Evolutionary conservation across 2,888 invertebrate genomes (phyloP).

Genomic region (Hoplodrina blanda): DNA sequence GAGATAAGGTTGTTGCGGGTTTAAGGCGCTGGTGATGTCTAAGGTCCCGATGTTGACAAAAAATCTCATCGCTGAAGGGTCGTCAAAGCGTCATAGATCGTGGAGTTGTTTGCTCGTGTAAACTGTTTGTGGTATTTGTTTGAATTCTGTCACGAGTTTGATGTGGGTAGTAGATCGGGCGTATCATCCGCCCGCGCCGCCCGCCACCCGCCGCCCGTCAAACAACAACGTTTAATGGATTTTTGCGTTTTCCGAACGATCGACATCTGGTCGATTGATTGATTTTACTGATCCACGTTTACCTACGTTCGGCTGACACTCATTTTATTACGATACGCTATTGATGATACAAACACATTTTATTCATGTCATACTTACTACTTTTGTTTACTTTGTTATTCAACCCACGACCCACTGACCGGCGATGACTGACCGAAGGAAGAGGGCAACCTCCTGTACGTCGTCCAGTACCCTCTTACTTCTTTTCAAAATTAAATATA

Average conservation of each 20-base stretch:
- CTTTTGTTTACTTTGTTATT: too few species aligned
- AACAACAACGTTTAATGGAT: conserved; percentile 69
- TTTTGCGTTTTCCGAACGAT: conserved; percentile 61
- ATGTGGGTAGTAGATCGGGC: conserved; percentile 57
- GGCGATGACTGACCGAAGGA: too few species aligned
- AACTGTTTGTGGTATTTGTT: conserved; percentile 76
- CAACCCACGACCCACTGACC: too few species aligned
- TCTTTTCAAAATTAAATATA: too few species aligned
- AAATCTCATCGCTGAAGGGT: conserved; percentile 72
- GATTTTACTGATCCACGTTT: conserved; percentile 23
- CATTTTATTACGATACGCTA: background rate
- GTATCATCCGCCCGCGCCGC: conserved; percentile 47
- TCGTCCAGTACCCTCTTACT: too few species aligned
- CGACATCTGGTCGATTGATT: conserved; percentile 51
- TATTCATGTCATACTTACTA: background rate
- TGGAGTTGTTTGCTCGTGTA: conserved; percentile 74
- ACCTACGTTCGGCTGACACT: background rate
- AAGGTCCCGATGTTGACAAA: conserved; percentile 63
- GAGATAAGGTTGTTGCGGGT: conserved; percentile 31
- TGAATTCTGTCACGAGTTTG: conserved; percentile 65
- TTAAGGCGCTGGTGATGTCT: conserved; percentile 15
- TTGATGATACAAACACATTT: background rate
- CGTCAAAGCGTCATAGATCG: conserved; percentile 67
- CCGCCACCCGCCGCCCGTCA: conserved; percentile 47
- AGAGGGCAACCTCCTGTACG: too few species aligned